These are phyloP conservation scores for Oxyura jamaicensis DNA, from an alignment of 2,113 vertebrate species.

Conservation along the genomic window DNA sequence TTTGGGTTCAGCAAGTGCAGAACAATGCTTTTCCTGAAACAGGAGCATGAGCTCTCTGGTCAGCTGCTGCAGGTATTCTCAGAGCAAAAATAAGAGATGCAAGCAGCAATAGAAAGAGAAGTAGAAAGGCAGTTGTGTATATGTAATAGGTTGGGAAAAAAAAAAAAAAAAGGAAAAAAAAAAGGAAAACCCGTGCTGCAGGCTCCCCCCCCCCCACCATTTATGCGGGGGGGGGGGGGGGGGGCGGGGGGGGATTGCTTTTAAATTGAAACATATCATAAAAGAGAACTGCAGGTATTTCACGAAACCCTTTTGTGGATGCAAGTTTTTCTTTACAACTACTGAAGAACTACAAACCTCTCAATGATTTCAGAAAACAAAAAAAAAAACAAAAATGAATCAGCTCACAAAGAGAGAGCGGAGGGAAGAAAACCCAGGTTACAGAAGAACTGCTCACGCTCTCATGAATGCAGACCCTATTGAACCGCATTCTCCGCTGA, in stretches of 20 bases:
- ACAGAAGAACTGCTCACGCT: too few species aligned
- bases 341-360: not conserved
- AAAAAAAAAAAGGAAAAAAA: not conserved
- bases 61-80: not conserved
- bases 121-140: not conserved
- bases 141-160: accelerated
- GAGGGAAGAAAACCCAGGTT: not conserved
- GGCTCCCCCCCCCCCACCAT: too few species aligned
- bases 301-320: not conserved
- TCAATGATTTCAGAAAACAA: not conserved
- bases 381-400: not conserved
- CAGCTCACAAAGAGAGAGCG: not conserved
- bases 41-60: accelerated
- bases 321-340: not conserved
- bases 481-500: accelerated
- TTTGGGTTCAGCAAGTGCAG: accelerated
- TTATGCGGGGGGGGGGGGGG: too few species aligned
- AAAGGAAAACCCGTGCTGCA: not conserved
- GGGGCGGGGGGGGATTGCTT: not conserved
- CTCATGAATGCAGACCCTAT: accelerated
- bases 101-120: not conserved
- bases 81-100: accelerated
- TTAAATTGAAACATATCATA: not conserved
- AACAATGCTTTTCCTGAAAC: not conserved
- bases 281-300: not conserved